A percentile compares a stretch with the other conserved stretches of the same genome.
Evolutionary conservation across 2,888 invertebrate species (phyloP).

Genomic region (Limenitis camilla): DNA sequence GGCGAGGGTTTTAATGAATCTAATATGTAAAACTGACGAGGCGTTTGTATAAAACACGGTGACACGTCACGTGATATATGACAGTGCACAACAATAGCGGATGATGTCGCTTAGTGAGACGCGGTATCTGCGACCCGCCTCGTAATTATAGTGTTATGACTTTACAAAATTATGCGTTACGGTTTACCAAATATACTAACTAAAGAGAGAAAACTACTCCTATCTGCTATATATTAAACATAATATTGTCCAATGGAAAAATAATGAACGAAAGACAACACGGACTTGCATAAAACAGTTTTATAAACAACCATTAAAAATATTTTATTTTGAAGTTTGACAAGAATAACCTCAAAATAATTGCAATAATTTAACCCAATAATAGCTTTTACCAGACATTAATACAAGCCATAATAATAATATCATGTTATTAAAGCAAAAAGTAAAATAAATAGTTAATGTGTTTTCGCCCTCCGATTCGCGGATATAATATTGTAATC

Average conservation of each 20-base stretch:
- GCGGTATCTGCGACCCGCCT: conserved; percentile 38
- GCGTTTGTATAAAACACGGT: conserved; percentile 49
- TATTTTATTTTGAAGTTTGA: no score
- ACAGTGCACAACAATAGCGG: conserved; percentile 49
- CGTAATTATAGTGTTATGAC: conserved; percentile 68
- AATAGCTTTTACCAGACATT: no score
- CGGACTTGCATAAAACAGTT: no score
- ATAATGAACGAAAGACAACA: no score
- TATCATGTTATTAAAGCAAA: conserved; percentile 12
- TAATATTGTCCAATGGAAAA: no score
- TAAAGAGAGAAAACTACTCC: no score
- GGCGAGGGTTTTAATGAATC: conserved; percentile 18
- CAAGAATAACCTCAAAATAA: no score
- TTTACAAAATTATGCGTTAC: conserved; percentile 53
- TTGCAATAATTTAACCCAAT: no score
- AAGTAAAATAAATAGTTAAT: conserved; percentile 28
- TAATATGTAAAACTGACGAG: conserved; percentile 34
- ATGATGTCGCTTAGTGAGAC: conserved; percentile 54
- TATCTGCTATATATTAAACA: no score
- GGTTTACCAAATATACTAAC: conserved; percentile 12
- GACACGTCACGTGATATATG: conserved; percentile 39
- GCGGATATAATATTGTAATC: conserved; percentile 65
- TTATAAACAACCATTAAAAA: no score
- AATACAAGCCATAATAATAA: conserved; percentile 8
- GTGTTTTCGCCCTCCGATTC: conserved; percentile 43